Evolutionary conservation across 2,113 vertebrate genomes (phyloP), one percentile per base, ranked within the genome.

Genomic region (Strix aluco): DNA sequence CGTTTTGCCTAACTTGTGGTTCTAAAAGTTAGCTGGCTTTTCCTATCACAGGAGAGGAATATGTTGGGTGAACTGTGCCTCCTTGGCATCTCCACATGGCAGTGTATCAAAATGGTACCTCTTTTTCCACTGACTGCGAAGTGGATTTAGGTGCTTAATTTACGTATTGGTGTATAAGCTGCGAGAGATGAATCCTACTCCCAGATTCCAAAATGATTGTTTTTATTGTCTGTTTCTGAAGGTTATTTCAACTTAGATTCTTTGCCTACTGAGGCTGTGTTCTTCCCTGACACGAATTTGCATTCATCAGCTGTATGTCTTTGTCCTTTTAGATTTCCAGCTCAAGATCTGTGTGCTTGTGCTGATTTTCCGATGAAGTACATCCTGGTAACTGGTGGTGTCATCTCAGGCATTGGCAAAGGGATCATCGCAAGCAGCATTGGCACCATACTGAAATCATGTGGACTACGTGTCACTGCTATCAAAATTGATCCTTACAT

Each of bases 401-500:
- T 98, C 95, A 98, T 98, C 96, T 98, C 98, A 0, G 98, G 98
- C 94, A 98, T 98, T 66, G 98, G 98, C n/a, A 98, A 98, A 97
- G 98, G 98, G 83, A 98, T 98, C 96, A 98, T 98, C 58, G 98
- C 98, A 36, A 98, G 98, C 96, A 98, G 98, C 91, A 98, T 98
- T 74, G 98, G 98, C 59, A 98, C 96, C 36, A 98, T 98, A 92
- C 88, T 98, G 63, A 98, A 98, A 61, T 98, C 98, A 85, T 98
- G 98, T 82, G 98, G 98, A 19, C 97, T 98, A 4, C 96, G 97
- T 96, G 98, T 98, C 54, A 98, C 98, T 78, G 98, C 98, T 74
- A 98, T 98, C 97, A 98, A 98, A 96, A 98, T 98, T 9, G 98
- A 98, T 91, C 98, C 98, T 11, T 98, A 98, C 75, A 98, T 98